Conservation (phyloP, 1,140 invertebrate genomes). For the Drosophila kikkawai region DNA sequence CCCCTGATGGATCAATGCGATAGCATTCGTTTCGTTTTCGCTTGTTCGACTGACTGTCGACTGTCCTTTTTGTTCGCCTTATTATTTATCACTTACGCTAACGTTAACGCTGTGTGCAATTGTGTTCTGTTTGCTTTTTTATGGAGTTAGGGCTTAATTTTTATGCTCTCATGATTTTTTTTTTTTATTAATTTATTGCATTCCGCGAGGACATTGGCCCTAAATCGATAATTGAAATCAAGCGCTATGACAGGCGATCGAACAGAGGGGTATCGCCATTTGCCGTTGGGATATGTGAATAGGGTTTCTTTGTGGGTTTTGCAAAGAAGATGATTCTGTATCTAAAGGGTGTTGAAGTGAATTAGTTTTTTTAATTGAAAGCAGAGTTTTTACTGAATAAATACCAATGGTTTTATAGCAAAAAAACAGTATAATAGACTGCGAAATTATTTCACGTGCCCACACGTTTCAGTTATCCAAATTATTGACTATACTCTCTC, state of each 20-base stretch:
- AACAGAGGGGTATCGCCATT: conserved; percentile 7
- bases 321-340: not conserved
- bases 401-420: not conserved
- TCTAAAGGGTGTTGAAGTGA: not conserved
- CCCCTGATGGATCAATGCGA: conserved; percentile 63
- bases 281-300: conserved; percentile 6
- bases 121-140: conserved; percentile 54
- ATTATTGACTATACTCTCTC: not conserved
- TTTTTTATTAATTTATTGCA: conserved; percentile 78
- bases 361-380: no score
- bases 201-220: conserved; percentile 52
- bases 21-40: conserved; percentile 41
- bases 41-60: conserved; percentile 32
- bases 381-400: no score
- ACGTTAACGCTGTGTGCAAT: conserved; percentile 41
- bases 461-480: not conserved
- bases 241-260: conserved; percentile 29
- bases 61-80: conserved; percentile 57
- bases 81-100: conserved; percentile 73
- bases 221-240: conserved; percentile 53
- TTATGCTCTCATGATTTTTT: conserved; percentile 79
- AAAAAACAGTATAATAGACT: not conserved
- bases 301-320: conserved; percentile 11
- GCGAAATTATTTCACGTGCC: not conserved
- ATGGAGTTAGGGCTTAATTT: conserved; percentile 53